Base-by-base conservation (phyloP, 2,113 vertebrate species). In the Dendrocopos noguchii region DNA sequence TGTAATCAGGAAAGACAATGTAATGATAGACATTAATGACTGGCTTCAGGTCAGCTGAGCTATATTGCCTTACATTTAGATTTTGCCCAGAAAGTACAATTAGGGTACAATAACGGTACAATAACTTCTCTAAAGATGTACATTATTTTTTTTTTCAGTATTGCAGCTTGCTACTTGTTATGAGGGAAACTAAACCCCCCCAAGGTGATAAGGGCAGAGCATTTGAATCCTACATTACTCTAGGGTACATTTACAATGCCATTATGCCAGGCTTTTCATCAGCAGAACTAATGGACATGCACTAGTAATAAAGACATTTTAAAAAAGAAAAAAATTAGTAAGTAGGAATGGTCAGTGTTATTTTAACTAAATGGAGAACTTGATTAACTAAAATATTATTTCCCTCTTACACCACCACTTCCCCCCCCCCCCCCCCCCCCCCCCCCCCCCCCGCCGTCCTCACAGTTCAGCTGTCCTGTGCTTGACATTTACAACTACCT, bases 391-490 rank as follows among this genome's bases (percentile, higher is more conserved):
- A 79, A 52, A 8, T 47, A 57, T 22, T 39, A 39, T 39, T 39
- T 39, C 39, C 39, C 39, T 39, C 5, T 36, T n/a, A n/a, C n/a
- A n/a, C n/a, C n/a, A n/a, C n/a, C n/a, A n/a, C n/a, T n/a, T n/a
- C n/a, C 6, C 7, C 1, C 6, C 16, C 19, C 15, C 6, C 5
- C n/a, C 77, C 12, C 16, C 33, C 5, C 6, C 7, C 1, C 6
- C 16, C 6, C 7, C 1, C 5, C 16, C 17, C 13, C 6, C 5
- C n/a, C 77, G 12, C 16, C 33, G 6, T 77, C 6, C 11, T 91
- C 15, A 8, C 25, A 80, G 9, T 3, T 72, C 19, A 68, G 19
- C 4, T 73, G 4, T 65, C 79, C n/a, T 68, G 12, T 25, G 25
- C 55, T 57, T 87, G 39, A 57, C 4, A 87, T 53, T 25, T 53